Conservation (phyloP, 2,888 invertebrate species). For the Therioaphis trifolii region DNA sequence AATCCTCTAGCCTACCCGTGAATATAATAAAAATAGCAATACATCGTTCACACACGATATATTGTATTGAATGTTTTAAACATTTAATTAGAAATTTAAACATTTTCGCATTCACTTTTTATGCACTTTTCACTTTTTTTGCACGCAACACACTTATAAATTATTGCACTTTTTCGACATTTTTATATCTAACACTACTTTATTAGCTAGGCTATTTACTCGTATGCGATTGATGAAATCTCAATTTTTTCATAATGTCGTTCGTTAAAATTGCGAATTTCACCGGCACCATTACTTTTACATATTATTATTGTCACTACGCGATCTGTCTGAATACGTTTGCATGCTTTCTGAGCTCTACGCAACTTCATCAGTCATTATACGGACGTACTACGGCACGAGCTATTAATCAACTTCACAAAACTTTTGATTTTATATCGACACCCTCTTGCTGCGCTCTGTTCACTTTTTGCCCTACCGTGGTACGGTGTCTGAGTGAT, state of each 20-base stretch:
- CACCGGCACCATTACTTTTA: no score
- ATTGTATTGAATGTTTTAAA: not conserved
- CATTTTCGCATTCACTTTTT: not conserved
- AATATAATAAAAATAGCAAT: not conserved
- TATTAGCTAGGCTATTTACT: no score
- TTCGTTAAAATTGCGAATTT: no score
- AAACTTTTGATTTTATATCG: constrained; percentile 25
- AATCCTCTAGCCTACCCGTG: not conserved
- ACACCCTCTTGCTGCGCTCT: constrained; percentile 6
- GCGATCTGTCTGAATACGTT: not conserved
- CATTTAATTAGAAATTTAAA: not conserved
- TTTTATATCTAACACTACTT: no score
- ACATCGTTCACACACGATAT: not conserved
- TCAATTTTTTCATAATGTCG: no score
- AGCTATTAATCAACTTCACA: constrained; percentile 22
- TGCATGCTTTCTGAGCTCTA: not conserved
- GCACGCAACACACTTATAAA: not conserved
- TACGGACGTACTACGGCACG: not conserved
- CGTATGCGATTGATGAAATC: no score
- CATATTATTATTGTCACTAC: constrained; percentile 27
- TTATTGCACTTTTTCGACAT: no score
- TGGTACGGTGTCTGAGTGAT: no score
- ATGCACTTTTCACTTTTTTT: not conserved
- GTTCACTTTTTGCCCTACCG: no score
- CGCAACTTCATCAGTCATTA: not conserved